Percentiles rank a stretch among this genome's conserved stretches.
Conservation (phyloP, 1,140 invertebrate genomes). For the Lepidurus packardi region DNA sequence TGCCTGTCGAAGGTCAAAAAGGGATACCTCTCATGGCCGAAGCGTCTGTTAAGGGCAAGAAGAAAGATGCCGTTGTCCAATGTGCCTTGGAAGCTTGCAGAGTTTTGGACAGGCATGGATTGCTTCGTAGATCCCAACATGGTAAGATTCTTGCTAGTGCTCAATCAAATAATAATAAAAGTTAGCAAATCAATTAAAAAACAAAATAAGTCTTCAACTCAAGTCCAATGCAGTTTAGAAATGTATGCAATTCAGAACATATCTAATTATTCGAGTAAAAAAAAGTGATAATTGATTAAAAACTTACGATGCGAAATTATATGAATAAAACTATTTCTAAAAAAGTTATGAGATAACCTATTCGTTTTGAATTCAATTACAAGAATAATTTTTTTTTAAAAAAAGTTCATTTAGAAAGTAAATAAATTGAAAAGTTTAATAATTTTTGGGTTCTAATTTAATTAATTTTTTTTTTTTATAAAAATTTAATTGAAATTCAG, state of each 20-base stretch:
- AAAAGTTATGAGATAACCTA: too few species aligned
- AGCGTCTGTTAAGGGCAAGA: constrained; percentile 80
- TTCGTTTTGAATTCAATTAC: too few species aligned
- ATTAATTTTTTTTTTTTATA: not conserved
- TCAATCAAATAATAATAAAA: not conserved
- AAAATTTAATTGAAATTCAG: constrained; percentile 11
- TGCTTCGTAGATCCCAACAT: constrained; percentile 69
- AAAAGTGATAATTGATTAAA: too few species aligned
- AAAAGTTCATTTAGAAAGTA: too few species aligned
- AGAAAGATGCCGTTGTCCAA: constrained; percentile 87
- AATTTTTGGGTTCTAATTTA: not conserved
- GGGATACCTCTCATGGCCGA: constrained; percentile 73
- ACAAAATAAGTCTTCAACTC: too few species aligned
- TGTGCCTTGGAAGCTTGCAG: constrained; percentile 92
- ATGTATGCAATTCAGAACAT: too few species aligned
- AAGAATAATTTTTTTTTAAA: too few species aligned
- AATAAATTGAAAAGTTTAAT: not conserved
- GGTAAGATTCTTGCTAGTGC: constrained; percentile 47
- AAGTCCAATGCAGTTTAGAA: too few species aligned
- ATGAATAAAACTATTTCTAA: too few species aligned
- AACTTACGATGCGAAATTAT: too few species aligned
- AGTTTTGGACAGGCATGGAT: constrained; percentile 74
- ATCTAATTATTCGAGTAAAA: too few species aligned
- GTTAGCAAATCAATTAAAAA: too few species aligned
- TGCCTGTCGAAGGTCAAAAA: constrained; percentile 39